These are phyloP conservation scores for Colinus virginianus DNA, from an alignment of 2,113 vertebrate species.

Conservation along the genomic window DNA sequence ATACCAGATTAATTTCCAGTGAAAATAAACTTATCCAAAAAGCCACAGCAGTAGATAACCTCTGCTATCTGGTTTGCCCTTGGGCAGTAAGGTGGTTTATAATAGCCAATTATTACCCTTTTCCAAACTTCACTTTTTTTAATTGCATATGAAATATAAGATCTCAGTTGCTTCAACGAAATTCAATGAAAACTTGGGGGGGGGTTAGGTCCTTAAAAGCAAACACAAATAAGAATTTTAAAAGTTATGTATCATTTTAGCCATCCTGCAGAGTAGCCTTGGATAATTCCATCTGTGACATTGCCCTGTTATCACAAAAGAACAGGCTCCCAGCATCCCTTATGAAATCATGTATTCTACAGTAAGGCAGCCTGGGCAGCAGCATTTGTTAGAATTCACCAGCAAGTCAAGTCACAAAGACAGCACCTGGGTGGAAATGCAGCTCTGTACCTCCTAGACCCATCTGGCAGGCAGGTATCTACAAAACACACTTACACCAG, in stretches of 20 bases:
- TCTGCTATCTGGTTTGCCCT: not conserved
- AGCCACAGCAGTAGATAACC: not conserved
- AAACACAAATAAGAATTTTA: not conserved
- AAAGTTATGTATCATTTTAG: not conserved
- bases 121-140: not conserved
- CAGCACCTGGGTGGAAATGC: not conserved
- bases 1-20: not conserved
- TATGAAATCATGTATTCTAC: not conserved
- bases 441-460: not conserved
- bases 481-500: not conserved
- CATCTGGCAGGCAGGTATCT: conserved; percentile 18
- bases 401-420: not conserved
- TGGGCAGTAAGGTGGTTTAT: not conserved
- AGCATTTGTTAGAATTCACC: not conserved
- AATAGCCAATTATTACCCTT: not conserved
- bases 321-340: not conserved
- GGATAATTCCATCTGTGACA: not conserved
- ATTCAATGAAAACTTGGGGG: not conserved
- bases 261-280: not conserved
- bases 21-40: not conserved
- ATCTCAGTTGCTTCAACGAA: not conserved
- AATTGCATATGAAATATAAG: not conserved
- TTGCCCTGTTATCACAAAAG: not conserved
- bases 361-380: not conserved
- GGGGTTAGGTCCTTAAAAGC: not conserved